These are phyloP conservation scores for Augochlora pura DNA, from an alignment of 1,140 invertebrate genomes.

Conservation along the genomic window DNA sequence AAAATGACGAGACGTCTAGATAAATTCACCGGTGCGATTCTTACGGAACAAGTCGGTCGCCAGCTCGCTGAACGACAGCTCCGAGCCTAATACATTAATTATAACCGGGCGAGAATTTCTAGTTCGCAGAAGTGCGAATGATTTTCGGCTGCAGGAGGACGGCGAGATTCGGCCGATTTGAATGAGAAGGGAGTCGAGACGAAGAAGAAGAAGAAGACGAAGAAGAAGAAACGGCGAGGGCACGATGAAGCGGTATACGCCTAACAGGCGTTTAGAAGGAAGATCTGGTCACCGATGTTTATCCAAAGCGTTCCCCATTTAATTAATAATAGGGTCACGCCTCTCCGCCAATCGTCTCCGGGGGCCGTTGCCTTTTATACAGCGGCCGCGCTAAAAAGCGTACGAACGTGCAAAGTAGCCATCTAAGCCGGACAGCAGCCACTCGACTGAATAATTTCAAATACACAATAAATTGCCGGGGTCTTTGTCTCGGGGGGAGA, in stretches of 20 bases:
- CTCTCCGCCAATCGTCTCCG: conserved; percentile 17
- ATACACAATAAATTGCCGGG: conserved; percentile 39
- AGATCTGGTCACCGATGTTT: not conserved
- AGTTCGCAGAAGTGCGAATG: too few relatives aligned
- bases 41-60: too few relatives aligned
- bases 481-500: not conserved
- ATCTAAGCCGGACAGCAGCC: conserved; percentile 12
- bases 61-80: too few relatives aligned
- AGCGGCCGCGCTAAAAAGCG: not conserved
- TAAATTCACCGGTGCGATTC: too few relatives aligned
- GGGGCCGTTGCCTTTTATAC: not conserved
- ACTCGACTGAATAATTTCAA: conserved; percentile 46
- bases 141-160: too few relatives aligned
- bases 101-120: too few relatives aligned
- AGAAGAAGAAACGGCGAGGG: not conserved
- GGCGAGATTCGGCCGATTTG: too few relatives aligned
- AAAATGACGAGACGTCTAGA: too few relatives aligned
- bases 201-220: too few relatives aligned
- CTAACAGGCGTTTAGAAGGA: not conserved
- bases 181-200: too few relatives aligned
- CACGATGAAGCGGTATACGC: too few relatives aligned
- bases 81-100: too few relatives aligned
- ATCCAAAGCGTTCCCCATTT: not conserved
- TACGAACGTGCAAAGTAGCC: conserved; percentile 20
- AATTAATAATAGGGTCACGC: conserved; percentile 6